These are phyloP conservation scores for Engystomops pustulosus DNA, from an alignment of 2,113 vertebrate species.

Conservation along the genomic window DNA sequence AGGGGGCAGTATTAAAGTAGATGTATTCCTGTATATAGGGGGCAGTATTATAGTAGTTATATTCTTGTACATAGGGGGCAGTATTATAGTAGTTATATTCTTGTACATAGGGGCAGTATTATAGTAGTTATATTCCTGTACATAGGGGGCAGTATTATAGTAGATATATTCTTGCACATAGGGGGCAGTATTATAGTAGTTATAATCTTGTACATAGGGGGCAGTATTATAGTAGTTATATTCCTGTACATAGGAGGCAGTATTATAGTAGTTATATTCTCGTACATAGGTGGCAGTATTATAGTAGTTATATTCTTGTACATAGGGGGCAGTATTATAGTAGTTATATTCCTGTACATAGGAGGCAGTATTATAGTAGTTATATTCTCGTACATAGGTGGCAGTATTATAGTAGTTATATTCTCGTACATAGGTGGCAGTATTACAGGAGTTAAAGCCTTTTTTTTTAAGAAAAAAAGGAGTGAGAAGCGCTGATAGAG, in stretches of 20 bases:
- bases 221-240: slow-evolving; percentile 10
- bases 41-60: slow-evolving; percentile 7
- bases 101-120: too few species aligned
- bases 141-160: slow-evolving; percentile 11
- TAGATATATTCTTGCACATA: slow-evolving; percentile 5
- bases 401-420: slow-evolving; percentile 7
- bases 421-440: too few species aligned
- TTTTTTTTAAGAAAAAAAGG: too few species aligned
- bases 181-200: slow-evolving; percentile 11
- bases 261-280: slow-evolving; percentile 8
- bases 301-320: too few species aligned
- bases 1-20: too few species aligned
- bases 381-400: slow-evolving; percentile 4
- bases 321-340: slow-evolving; percentile 11
- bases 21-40: too few species aligned
- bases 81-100: slow-evolving; percentile 11
- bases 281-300: slow-evolving; percentile 9
- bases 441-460: too few species aligned
- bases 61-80: slow-evolving; percentile 4
- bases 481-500: too few species aligned
- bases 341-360: background rate
- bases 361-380: slow-evolving; percentile 10
- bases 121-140: background rate
- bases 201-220: too few species aligned
- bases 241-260: background rate